phyloP scores from a whole-genome alignment of 2,888 invertebrate genomes.

The Coleophora deauratella region DNA sequence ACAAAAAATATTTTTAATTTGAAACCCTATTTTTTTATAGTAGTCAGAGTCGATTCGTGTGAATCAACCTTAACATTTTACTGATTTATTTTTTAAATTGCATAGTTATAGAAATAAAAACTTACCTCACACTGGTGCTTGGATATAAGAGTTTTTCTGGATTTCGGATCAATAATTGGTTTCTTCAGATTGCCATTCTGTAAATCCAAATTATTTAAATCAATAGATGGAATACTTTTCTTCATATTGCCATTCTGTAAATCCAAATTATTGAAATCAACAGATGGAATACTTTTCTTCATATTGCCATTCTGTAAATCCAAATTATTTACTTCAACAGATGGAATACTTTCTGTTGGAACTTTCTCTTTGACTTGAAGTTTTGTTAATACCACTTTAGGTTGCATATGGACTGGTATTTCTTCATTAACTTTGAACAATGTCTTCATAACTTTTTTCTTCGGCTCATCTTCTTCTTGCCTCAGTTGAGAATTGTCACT shows the following conservation, averaged over 20 bases:
- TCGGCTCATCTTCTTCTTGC: constrained; percentile 9
- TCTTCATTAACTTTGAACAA: constrained; percentile 33
- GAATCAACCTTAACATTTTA: not conserved
- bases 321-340: constrained; percentile 16
- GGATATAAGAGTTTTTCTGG: constrained; percentile 47
- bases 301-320: not conserved
- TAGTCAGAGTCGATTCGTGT: too few relatives aligned
- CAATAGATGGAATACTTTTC: too few relatives aligned
- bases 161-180: constrained; percentile 31
- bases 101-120: constrained; percentile 5
- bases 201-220: constrained; percentile 15
- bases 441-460: constrained; percentile 17
- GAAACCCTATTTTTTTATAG: too few relatives aligned
- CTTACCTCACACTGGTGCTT: constrained; percentile 46
- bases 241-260: not conserved
- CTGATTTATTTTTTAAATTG: not conserved
- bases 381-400: constrained; percentile 24
- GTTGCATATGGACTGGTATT: constrained; percentile 38
- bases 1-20: too few relatives aligned
- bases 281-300: not conserved
- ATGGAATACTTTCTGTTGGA: constrained; percentile 1
- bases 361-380: not conserved
- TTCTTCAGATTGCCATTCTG: constrained; percentile 25
- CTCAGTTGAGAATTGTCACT: constrained; percentile 33
- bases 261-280: too few relatives aligned